Percentiles rank a stretch among this genome's conserved stretches.
Evolutionary conservation across 2,113 vertebrate genomes (phyloP).

Genomic region (Agelaius tricolor): DNA sequence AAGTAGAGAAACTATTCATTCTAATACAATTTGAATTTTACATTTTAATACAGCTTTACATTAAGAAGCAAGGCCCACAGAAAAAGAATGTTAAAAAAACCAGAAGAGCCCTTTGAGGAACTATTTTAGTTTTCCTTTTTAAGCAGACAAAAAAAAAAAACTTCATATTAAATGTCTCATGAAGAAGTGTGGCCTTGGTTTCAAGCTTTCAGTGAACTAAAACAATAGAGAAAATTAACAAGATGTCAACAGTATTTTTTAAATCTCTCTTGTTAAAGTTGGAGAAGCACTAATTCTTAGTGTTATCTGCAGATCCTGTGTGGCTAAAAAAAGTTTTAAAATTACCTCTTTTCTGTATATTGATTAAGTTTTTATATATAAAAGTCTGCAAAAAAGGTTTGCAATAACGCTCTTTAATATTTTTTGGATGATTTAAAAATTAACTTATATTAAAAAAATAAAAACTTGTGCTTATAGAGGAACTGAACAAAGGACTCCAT

Average conservation of each 20-base stretch:
- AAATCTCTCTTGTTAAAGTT: neutral
- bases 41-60: constrained; percentile 2
- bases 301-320: neutral
- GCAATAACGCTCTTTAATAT: neutral
- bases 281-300: neutral
- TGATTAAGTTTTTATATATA: neutral
- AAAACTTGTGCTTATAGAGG: neutral
- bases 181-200: neutral
- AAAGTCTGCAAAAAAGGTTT: neutral
- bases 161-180: neutral
- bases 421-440: neutral
- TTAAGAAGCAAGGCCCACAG: neutral
- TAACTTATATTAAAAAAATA: neutral
- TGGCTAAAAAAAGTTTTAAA: neutral
- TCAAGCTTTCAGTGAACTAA: constrained; percentile 10
- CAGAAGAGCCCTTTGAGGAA: neutral
- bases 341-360: neutral
- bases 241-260: neutral
- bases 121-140: neutral
- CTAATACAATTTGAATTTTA: neutral
- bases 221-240: constrained; percentile 38
- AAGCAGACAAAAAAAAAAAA: neutral
- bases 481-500: neutral
- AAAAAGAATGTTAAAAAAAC: neutral
- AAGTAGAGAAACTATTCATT: neutral